Conservation (phyloP, 2,113 vertebrate species). For the Pseudopodoces humilis region DNA sequence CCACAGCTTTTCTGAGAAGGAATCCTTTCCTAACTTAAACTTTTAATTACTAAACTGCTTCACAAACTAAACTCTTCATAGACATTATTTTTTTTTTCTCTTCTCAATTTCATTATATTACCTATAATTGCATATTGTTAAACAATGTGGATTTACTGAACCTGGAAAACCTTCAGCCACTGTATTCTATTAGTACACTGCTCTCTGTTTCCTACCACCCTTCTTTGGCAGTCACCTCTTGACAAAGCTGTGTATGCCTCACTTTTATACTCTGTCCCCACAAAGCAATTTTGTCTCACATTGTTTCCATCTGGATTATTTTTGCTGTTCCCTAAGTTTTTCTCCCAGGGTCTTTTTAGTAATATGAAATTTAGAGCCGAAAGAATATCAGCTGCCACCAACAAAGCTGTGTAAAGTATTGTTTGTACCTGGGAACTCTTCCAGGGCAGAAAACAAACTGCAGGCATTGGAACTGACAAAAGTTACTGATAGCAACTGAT, state of each 20-base stretch:
- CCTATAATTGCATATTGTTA: background rate
- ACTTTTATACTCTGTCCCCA: background rate
- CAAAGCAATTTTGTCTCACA: background rate
- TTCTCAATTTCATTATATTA: background rate
- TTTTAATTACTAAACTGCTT: background rate
- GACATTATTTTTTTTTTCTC: background rate
- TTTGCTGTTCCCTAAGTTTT: conserved; percentile 10
- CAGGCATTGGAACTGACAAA: background rate
- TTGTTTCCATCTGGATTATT: background rate
- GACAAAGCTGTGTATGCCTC: background rate
- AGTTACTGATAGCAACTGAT: background rate
- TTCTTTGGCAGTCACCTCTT: background rate
- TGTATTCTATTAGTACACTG: background rate
- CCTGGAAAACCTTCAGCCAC: background rate
- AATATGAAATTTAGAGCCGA: conserved; percentile 26
- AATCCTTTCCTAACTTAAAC: background rate
- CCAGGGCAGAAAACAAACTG: conserved; percentile 31
- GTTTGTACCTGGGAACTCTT: background rate
- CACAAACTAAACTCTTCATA: background rate
- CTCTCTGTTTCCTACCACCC: background rate
- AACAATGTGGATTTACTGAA: background rate
- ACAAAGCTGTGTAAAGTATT: background rate
- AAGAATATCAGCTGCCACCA: background rate
- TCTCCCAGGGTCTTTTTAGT: background rate
- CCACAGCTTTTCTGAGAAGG: background rate